These are phyloP conservation scores for Allygus modestus DNA, from an alignment of 2,888 invertebrate genomes.

Conservation along the genomic window DNA sequence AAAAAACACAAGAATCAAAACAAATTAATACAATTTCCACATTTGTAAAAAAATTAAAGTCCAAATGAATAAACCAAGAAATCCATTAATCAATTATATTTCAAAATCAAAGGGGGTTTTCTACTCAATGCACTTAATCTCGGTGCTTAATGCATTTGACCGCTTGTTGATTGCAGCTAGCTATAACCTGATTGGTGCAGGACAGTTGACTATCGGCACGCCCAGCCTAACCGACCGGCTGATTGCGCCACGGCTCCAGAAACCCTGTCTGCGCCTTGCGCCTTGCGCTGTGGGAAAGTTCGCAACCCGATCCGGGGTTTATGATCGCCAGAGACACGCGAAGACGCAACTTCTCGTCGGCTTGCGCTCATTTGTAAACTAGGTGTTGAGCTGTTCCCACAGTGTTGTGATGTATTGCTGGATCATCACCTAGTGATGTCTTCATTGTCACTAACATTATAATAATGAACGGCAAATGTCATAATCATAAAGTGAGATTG, in stretches of 20 bases:
- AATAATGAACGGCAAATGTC: too few species aligned
- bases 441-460: background rate
- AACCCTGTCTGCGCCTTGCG: background rate
- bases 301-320: conserved; percentile 19
- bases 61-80: too few species aligned
- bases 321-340: background rate
- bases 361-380: background rate
- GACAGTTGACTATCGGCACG: conserved; percentile 9
- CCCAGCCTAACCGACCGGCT: background rate
- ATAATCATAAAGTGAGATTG: too few species aligned
- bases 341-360: background rate
- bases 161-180: background rate
- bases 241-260: background rate
- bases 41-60: too few species aligned
- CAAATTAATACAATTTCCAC: too few species aligned
- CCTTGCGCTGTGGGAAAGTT: conserved; percentile 6
- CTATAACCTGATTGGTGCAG: background rate
- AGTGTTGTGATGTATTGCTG: background rate
- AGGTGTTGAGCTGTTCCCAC: conserved; percentile 1
- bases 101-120: too few species aligned
- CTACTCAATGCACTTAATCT: too few species aligned
- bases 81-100: too few species aligned
- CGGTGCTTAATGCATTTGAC: background rate
- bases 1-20: too few species aligned
- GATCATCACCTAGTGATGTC: background rate